Evolutionary conservation across 1,140 invertebrate genomes (phyloP).

Genomic region (Cyclina sinensis): DNA sequence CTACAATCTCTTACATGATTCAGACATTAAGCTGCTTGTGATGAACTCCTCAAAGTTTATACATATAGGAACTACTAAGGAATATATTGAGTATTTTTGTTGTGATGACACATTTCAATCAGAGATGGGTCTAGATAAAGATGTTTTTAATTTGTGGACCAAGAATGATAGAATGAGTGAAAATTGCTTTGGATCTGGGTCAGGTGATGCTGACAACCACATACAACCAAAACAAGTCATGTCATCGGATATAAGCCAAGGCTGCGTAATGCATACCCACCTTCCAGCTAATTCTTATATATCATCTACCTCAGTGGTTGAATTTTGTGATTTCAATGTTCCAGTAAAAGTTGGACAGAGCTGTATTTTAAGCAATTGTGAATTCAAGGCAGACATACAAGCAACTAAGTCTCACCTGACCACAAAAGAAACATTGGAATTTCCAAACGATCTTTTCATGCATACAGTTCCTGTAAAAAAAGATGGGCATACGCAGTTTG

Average conservation of each 20-base stretch:
- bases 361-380: slow-evolving; percentile 86
- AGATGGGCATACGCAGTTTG: slow-evolving; percentile 77
- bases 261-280: slow-evolving; percentile 83
- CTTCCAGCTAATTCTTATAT: slow-evolving; percentile 72
- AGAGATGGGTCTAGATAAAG: slow-evolving; percentile 79
- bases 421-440: slow-evolving; percentile 43
- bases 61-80: slow-evolving; percentile 87
- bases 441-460: slow-evolving; percentile 84
- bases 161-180: slow-evolving; percentile 38
- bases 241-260: slow-evolving; percentile 63
- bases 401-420: background rate
- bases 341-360: slow-evolving; percentile 80
- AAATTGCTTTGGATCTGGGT: background rate
- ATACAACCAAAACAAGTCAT: slow-evolving; percentile 23
- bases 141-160: slow-evolving; percentile 79
- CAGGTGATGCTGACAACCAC: background rate
- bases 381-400: slow-evolving; percentile 42
- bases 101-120: slow-evolving; percentile 78
- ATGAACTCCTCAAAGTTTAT: slow-evolving; percentile 87
- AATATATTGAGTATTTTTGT: slow-evolving; percentile 86
- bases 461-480: slow-evolving; percentile 85
- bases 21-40: slow-evolving; percentile 83
- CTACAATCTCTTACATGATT: slow-evolving; percentile 81
- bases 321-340: slow-evolving; percentile 85
- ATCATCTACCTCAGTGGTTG: slow-evolving; percentile 80